These are phyloP conservation scores for Girardia tigrina DNA, from an alignment of 2,888 invertebrate genomes.

Conservation along the genomic window DNA sequence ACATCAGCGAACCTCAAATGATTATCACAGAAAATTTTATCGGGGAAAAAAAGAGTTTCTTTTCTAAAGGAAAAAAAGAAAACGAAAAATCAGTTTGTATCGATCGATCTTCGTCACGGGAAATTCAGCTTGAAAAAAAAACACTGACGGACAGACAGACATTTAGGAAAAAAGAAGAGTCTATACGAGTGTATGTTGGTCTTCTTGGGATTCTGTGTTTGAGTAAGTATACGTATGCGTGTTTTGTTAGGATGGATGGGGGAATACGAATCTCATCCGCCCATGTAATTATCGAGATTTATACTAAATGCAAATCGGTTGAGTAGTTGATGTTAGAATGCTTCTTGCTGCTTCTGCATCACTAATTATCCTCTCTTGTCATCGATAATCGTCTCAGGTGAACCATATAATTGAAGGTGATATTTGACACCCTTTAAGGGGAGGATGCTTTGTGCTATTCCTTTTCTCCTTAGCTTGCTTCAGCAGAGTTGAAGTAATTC, in stretches of 20 bases:
- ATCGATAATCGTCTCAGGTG: background rate
- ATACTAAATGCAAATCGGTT: background rate
- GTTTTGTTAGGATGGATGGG: too few species aligned
- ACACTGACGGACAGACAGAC: too few species aligned
- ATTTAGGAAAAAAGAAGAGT: too few species aligned
- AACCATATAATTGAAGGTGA: background rate
- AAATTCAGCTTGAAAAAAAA: too few species aligned
- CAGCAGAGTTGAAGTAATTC: background rate
- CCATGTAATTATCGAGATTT: background rate
- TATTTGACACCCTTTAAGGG: background rate
- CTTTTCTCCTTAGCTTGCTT: background rate
- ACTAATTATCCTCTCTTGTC: background rate
- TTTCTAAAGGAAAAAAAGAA: too few species aligned
- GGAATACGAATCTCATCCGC: background rate
- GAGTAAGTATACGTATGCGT: background rate
- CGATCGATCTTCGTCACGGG: too few species aligned
- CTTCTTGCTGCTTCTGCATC: background rate
- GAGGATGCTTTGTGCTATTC: background rate
- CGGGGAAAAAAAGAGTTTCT: too few species aligned
- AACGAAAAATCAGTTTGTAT: too few species aligned
- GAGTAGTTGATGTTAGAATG: background rate
- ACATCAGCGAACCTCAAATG: too few species aligned
- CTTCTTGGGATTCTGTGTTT: too few species aligned
- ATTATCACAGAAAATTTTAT: too few species aligned
- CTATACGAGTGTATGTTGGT: too few species aligned